These are phyloP conservation scores for Morinoia aosen DNA, from an alignment of 2,888 invertebrate genomes.

Conservation along the genomic window DNA sequence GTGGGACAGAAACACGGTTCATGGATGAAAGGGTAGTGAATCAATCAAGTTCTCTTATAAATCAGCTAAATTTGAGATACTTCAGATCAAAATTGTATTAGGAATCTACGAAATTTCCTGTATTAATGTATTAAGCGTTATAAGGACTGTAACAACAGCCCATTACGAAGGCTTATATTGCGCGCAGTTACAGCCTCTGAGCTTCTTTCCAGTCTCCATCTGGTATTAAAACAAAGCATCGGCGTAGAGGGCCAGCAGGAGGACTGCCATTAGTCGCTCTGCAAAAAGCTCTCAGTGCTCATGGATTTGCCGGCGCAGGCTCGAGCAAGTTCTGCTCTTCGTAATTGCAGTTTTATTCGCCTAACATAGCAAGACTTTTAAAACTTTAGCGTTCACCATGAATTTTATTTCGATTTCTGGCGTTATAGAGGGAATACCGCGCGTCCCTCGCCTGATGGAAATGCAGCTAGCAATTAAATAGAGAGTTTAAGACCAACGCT, in stretches of 20 bases:
- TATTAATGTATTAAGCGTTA: not conserved
- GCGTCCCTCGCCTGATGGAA: not conserved
- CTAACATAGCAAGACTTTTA: conserved; percentile 44
- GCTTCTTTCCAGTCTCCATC: not conserved
- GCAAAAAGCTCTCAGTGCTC: conserved; percentile 35
- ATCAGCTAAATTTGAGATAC: not conserved
- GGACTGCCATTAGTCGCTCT: conserved; percentile 12
- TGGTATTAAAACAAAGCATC: not conserved
- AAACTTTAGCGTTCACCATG: conserved; percentile 27
- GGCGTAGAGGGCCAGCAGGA: not conserved
- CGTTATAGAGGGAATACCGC: not conserved
- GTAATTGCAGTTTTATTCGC: conserved; percentile 51
- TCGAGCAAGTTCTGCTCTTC: not conserved
- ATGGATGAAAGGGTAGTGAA: too few species aligned
- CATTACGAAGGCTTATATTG: not conserved
- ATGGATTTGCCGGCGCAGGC: not conserved
- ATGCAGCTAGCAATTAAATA: not conserved
- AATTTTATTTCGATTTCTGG: conserved; percentile 21
- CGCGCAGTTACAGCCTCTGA: not conserved
- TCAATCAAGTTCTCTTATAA: not conserved
- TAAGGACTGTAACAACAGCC: not conserved
- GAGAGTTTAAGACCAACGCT: not conserved
- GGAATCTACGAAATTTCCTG: not conserved
- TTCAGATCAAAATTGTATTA: not conserved
- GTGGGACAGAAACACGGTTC: too few species aligned